Percentiles rank a stretch among this genome's conserved stretches.
These are phyloP conservation scores for Scotopteryx bipunctaria DNA, from an alignment of 2,888 invertebrate genomes.

Conservation along the genomic window DNA sequence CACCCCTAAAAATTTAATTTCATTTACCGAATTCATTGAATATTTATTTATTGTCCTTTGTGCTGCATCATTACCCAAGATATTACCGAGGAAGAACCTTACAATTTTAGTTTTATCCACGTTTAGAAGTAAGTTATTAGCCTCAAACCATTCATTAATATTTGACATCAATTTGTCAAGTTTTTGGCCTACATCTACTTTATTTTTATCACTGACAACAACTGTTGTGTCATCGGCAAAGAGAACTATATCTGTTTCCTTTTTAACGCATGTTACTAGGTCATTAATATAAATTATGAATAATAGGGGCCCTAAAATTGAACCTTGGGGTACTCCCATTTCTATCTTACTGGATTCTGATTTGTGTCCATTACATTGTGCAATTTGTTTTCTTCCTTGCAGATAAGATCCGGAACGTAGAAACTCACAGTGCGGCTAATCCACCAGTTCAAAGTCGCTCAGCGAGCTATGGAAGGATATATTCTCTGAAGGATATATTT, in stretches of 20 bases:
- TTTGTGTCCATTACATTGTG: too few species aligned
- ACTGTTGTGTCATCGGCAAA: background rate
- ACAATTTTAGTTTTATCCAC: background rate
- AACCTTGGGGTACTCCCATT: background rate
- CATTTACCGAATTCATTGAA: background rate
- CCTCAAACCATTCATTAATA: background rate
- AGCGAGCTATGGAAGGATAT: too few species aligned
- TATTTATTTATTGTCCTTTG: background rate
- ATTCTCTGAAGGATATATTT: too few species aligned
- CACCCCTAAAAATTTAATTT: background rate
- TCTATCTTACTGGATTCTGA: too few species aligned
- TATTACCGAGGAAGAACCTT: background rate
- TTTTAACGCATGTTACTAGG: slow-evolving; percentile 9
- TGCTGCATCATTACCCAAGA: background rate
- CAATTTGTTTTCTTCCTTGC: too few species aligned
- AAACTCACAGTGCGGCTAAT: too few species aligned
- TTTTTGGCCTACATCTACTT: background rate
- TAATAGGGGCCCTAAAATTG: too few species aligned
- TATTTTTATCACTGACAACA: background rate
- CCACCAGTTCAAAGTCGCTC: too few species aligned
- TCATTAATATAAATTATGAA: background rate
- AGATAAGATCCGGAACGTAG: too few species aligned
- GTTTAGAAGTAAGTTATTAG: background rate
- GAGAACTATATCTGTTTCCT: background rate
- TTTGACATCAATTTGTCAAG: background rate